These are phyloP conservation scores for Lophotriccus pileatus DNA, from an alignment of 2,797 vertebrate genomes.

Conservation along the genomic window DNA sequence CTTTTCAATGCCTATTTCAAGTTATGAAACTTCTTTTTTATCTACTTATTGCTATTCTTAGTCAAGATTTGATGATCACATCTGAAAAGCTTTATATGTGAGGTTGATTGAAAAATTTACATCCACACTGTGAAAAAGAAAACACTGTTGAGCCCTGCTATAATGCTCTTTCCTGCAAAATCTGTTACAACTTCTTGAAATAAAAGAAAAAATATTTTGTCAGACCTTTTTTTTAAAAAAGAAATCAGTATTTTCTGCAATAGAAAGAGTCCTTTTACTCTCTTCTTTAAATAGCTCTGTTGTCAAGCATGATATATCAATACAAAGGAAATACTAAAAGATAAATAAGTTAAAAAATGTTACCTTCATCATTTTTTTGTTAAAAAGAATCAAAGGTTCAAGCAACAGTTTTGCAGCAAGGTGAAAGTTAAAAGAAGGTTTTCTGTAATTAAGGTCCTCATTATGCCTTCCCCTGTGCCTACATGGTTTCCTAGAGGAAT, in stretches of 20 bases:
- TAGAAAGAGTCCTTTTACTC: not conserved
- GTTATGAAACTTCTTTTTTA: not conserved
- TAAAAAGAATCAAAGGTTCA: not conserved
- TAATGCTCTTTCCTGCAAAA: not conserved
- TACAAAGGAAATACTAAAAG: not conserved
- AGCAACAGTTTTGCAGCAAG: not conserved
- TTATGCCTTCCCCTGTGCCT: not conserved
- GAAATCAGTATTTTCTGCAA: not conserved
- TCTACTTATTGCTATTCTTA: not conserved
- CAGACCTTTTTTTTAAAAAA: not conserved
- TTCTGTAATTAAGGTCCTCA: not conserved
- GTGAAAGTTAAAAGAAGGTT: not conserved
- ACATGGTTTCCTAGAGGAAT: not conserved
- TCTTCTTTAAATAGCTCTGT: not conserved
- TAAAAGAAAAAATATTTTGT: not conserved
- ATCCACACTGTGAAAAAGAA: not conserved
- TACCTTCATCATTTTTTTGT: not conserved
- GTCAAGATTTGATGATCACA: not conserved
- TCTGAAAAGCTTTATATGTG: not conserved
- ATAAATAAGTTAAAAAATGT: not conserved
- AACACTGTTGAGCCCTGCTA: not conserved
- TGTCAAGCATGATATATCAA: not conserved
- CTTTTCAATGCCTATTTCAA: not conserved
- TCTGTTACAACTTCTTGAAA: not conserved
- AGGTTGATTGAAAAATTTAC: not conserved